Conservation (phyloP, 2,113 vertebrate genomes). For the Alethe diademata region DNA sequence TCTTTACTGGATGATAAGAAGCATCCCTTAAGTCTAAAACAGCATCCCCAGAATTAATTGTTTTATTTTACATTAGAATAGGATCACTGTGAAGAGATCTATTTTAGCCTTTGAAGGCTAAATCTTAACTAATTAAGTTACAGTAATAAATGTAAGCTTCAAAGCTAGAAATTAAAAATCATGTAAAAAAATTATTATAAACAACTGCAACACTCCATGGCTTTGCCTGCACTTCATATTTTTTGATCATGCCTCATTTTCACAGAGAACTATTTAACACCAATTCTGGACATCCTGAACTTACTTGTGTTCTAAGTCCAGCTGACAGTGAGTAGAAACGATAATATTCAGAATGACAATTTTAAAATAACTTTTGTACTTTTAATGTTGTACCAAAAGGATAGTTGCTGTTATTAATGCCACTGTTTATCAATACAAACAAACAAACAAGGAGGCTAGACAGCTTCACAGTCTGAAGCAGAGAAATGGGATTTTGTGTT, state of each 20-base stretch:
- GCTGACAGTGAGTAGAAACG: neutral
- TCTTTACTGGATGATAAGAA: neutral
- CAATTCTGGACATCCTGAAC: neutral
- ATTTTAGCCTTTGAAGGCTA: neutral
- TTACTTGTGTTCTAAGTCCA: neutral
- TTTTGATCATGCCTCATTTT: neutral
- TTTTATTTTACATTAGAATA: neutral
- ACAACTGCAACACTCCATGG: neutral
- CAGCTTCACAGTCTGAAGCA: neutral
- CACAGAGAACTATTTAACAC: neutral
- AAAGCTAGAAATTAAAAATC: neutral
- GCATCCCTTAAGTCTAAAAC: neutral
- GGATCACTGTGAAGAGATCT: neutral
- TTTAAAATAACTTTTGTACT: neutral
- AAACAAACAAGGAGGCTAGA: neutral
- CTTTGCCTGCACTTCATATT: neutral
- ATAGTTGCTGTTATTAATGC: neutral
- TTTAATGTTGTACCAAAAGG: neutral
- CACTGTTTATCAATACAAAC: neutral
- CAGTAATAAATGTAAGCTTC: neutral
- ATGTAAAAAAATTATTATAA: neutral
- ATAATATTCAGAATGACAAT: neutral
- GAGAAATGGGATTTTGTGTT: neutral
- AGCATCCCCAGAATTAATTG: neutral
- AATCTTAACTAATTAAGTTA: neutral